Evolutionary conservation across 30 jellyfish, hydroid and myxozoan species (phyloP), one percentile per base, ranked within the genome.

Genomic region (Catostylus mosaicus): DNA sequence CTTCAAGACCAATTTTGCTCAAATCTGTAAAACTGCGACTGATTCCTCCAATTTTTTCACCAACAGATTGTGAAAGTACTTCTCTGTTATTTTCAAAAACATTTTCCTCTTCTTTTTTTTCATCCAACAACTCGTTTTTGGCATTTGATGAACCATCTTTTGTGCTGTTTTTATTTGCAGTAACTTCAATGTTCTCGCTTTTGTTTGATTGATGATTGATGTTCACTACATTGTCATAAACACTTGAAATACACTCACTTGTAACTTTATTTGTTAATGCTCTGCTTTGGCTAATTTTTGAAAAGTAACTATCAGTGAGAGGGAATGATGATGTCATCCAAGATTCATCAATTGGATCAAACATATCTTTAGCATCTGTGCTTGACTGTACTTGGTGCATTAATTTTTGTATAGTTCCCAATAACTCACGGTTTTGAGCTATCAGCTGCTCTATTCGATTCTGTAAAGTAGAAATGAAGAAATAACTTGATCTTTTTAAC

Each of bases 351-450:
- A 81, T 30, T 1, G 98, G 95, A 40, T 87, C 95, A 36, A 65
- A 60, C 19, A 65, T 50, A 34, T 75, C 89, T 60, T 75, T 85
- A 0, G 84, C 78, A 34, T 84, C 45, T 40, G 76, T 69, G 36
- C 78, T 95, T 1, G 71, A 59, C 56, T 85, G 95, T 0, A 80
- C 60, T 37, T 92, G 96, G 65, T 85, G 36, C 96, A 86, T 86
- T 20, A 85, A 68, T 27, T 74, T 86, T 33, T 86, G 95, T 7
- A 92, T 48, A 12, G 90, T 86, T 23, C 45, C 84, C 30, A 87
- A 19, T 24, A 92, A 66, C 31, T 92, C 98, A n/a, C 97, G 80
- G 60, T 92, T 92, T 64, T 92, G 98, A 26, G 97, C 87, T 35
- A 92, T 67, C 31, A 92, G 82, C 35, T 88, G 95, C 60, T 86